phyloP scores from a whole-genome alignment of 1,140 invertebrate species.

The Teleopsis dalmanni region DNA sequence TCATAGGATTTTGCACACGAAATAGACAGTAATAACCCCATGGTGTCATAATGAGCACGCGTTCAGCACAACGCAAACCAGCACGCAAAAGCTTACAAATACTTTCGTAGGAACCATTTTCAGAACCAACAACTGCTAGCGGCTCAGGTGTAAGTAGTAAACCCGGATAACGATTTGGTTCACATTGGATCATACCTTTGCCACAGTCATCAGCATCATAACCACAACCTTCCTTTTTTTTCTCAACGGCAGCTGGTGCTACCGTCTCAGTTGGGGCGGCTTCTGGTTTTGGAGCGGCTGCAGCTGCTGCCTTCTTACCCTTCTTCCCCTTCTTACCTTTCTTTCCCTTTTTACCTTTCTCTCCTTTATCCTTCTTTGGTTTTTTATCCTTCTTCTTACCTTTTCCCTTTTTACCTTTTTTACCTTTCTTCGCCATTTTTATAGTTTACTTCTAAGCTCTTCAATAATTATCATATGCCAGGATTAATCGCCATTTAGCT shows the following conservation, averaged over 20 bases:
- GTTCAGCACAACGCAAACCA: slow-evolving; percentile 37
- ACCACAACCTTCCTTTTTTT: slow-evolving; percentile 2
- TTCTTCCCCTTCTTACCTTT: slow-evolving; percentile 11
- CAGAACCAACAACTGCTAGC: slow-evolving; percentile 39
- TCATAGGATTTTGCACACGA: slow-evolving; percentile 27
- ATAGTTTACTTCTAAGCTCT: too few relatives aligned
- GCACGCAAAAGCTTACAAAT: slow-evolving; percentile 36
- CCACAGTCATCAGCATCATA: slow-evolving; percentile 7
- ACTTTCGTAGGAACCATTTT: slow-evolving; percentile 40
- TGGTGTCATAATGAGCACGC: slow-evolving; percentile 38
- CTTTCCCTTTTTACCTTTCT: background rate
- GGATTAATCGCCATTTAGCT: too few relatives aligned
- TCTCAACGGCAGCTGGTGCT: background rate
- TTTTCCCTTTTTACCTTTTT: slow-evolving; percentile 8
- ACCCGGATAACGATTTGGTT: slow-evolving; percentile 38
- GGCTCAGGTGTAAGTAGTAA: slow-evolving; percentile 32
- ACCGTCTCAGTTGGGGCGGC: background rate
- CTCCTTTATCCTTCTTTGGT: slow-evolving; percentile 1
- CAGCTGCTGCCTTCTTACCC: background rate
- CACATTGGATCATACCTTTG: slow-evolving; percentile 4
- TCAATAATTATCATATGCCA: too few relatives aligned
- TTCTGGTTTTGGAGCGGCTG: background rate
- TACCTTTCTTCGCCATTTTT: slow-evolving; percentile 3
- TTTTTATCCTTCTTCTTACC: background rate
- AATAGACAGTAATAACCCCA: slow-evolving; percentile 43